Conservation (phyloP, 30 jellyfish, hydroid and myxozoan genomes). For the Nemopilema nomurai region DNA sequence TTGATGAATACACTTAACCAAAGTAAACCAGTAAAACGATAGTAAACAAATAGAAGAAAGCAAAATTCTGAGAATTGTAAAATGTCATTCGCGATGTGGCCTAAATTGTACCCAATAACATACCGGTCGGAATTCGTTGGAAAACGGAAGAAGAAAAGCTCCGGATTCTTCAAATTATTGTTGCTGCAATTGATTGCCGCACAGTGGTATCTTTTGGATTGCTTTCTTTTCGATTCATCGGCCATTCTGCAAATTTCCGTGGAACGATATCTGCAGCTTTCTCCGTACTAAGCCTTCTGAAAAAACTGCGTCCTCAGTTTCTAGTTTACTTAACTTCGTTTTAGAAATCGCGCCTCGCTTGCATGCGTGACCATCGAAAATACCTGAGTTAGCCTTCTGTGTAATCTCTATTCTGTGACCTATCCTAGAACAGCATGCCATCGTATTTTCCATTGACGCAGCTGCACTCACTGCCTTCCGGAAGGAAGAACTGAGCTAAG, state of each 20-base stretch:
- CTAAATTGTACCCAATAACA: background rate
- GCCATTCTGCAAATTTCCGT: background rate
- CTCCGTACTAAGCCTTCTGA: background rate
- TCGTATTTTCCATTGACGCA: background rate
- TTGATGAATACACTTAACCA: background rate
- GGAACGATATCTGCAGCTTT: too few species aligned
- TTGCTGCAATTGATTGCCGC: background rate
- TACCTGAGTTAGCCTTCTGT: conserved; percentile 12
- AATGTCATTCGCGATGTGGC: background rate
- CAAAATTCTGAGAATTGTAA: background rate
- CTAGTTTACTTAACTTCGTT: background rate
- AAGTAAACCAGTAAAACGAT: background rate
- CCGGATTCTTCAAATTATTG: background rate
- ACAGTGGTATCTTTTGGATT: background rate
- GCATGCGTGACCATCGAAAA: conserved; percentile 17
- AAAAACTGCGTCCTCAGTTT: too few species aligned
- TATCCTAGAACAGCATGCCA: background rate
- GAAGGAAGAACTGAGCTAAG: background rate
- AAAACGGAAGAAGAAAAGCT: background rate
- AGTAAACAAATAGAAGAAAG: background rate
- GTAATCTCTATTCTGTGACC: conserved; percentile 26
- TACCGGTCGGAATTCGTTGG: background rate
- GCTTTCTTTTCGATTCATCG: background rate
- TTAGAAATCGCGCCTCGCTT: background rate
- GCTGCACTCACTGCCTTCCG: background rate